These are phyloP conservation scores for Pogonus chalceus DNA, from an alignment of 1,140 invertebrate species.

Conservation along the genomic window DNA sequence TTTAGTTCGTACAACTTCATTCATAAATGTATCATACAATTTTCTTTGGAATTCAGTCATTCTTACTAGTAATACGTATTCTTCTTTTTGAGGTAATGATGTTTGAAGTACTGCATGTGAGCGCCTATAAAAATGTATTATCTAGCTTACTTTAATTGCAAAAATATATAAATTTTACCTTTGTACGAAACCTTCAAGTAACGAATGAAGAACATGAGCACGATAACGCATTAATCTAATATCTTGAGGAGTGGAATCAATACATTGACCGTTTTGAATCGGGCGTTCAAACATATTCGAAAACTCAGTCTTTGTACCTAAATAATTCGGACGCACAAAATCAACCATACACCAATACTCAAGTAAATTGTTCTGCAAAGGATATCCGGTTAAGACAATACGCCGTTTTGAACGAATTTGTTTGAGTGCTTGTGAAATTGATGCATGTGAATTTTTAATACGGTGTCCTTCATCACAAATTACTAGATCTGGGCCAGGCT, in stretches of 20 bases:
- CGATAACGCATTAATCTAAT: constrained; percentile 81
- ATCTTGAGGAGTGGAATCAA: constrained; percentile 84
- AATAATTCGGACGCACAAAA: constrained; percentile 87
- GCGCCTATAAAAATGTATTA: constrained; percentile 43
- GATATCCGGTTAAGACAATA: constrained; percentile 89
- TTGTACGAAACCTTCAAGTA: constrained; percentile 88
- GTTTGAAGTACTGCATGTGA: constrained; percentile 80
- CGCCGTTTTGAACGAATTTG: constrained; percentile 82
- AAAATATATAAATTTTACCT: constrained; percentile 43
- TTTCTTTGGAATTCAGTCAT: constrained; percentile 82
- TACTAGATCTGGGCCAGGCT: constrained; percentile 87
- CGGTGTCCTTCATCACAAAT: constrained; percentile 94
- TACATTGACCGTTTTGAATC: constrained; percentile 90
- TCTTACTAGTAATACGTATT: constrained; percentile 80
- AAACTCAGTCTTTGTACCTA: constrained; percentile 88
- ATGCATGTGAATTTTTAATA: constrained; percentile 93
- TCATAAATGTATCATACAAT: constrained; percentile 85
- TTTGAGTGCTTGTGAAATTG: constrained; percentile 84
- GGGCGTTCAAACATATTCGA: constrained; percentile 93
- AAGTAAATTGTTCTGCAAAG: constrained; percentile 89
- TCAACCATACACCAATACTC: constrained; percentile 98
- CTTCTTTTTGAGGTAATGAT: constrained; percentile 80
- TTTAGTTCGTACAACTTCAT: constrained; percentile 75
- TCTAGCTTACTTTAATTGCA: too few relatives aligned
- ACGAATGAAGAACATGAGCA: constrained; percentile 80